Base-by-base conservation (phyloP, 2,113 vertebrate species). In the Coracopsis vasa region DNA sequence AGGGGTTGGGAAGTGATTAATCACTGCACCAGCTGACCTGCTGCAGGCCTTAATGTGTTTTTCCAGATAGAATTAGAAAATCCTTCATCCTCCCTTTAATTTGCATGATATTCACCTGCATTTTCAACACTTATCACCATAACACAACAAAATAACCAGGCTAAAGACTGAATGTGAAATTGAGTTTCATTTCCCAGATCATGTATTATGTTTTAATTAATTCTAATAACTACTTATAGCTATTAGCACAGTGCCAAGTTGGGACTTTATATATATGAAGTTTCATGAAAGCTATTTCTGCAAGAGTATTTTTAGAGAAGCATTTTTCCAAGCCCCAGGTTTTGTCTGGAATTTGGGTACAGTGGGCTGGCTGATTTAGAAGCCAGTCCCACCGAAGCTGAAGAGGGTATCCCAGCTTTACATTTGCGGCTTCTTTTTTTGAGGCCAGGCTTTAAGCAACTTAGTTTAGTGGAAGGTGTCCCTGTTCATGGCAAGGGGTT, bases 41-140 rank as follows among this genome's bases (percentile, higher is more conserved):
- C 82, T 88, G 58, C 82, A 71, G 33, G 19, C 61, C 69, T 88
- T 75, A 65, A 62, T 29, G 72, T 77, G 79, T 48, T 94, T 72
- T 86, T 58, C 58, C 82, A 86, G 90, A 92, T 82, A 93, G 95
- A 93, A 92, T 88, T 84, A 86, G 92, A 91, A 94, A 91, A 86
- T 62, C 67, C 42, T 90, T 95, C n/a, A 90, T 86, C 66, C n/a
- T 88, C 74, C 67, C 81, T 91, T 95, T 82, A 44, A 93, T 92
- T 74, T 94, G 67, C 81, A 85, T 61, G 64, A 93, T 71, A 74
- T 25, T 85, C 79, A 95, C 93, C 94, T 95, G 93, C 90, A 65
- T 78, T 90, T 86, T 80, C 79, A 82, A 16, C 83, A 77, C 19
- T 80, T 70, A 58, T 80, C 58, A n/a, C 50, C 5, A 5, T 0